Evolutionary conservation across 2,888 invertebrate species (phyloP).

Genomic region (Chrysolina americana): DNA sequence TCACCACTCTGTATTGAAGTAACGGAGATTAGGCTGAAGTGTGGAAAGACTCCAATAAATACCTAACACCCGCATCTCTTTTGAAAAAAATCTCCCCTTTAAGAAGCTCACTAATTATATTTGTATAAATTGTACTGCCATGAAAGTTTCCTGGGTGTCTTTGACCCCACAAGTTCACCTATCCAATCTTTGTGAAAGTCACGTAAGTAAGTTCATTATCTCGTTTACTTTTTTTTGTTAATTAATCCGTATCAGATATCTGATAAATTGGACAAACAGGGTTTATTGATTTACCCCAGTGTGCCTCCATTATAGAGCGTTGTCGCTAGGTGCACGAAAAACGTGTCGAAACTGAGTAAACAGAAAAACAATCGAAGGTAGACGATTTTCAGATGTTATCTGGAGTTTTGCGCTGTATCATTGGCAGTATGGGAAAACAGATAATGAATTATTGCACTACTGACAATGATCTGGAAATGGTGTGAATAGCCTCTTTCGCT

Average conservation of each 20-base stretch:
- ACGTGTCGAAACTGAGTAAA: constrained; percentile 11
- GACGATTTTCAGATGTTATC: constrained; percentile 18
- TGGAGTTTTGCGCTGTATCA: neutral
- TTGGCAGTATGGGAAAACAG: neutral
- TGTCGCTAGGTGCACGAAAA: constrained; percentile 12
- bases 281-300: constrained; percentile 45
- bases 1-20: too few relatives aligned
- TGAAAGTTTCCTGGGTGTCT: too few relatives aligned
- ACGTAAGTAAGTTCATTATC: too few relatives aligned
- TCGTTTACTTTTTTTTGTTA: constrained; percentile 1
- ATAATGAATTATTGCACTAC: constrained; percentile 10
- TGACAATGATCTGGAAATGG: neutral
- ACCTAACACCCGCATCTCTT: too few relatives aligned
- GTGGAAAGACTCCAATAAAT: too few relatives aligned
- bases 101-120: too few relatives aligned
- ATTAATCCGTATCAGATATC: constrained; percentile 47
- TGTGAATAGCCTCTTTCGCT: constrained; percentile 3
- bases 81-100: too few relatives aligned
- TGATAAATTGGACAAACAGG: constrained; percentile 50
- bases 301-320: constrained; percentile 37
- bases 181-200: too few relatives aligned
- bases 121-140: too few relatives aligned
- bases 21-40: too few relatives aligned
- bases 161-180: too few relatives aligned
- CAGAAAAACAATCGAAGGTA: constrained; percentile 13